These are phyloP conservation scores for Hepsetus odoe DNA, from an alignment of 2,113 vertebrate species.

Conservation along the genomic window DNA sequence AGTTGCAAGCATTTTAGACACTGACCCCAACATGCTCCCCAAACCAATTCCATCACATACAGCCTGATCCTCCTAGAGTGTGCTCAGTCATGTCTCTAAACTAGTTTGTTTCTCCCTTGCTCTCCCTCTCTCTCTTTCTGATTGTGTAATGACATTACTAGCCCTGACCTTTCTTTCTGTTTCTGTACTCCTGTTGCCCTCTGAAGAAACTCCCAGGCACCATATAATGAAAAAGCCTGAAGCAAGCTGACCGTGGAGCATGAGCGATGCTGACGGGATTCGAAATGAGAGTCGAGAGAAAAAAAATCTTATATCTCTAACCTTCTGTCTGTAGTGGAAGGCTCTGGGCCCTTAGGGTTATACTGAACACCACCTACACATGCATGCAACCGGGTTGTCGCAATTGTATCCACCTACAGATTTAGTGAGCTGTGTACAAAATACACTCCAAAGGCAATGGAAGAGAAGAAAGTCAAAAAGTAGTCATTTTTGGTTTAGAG, in stretches of 20 bases:
- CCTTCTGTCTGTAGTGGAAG: constrained; percentile 18
- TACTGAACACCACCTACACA: constrained; percentile 9
- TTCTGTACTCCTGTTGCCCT: constrained; percentile 28
- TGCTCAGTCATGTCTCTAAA: constrained; percentile 38
- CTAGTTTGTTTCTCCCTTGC: constrained; percentile 21
- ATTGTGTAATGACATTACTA: constrained; percentile 56
- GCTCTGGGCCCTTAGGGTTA: neutral
- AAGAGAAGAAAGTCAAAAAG: neutral
- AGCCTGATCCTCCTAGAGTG: constrained; percentile 58
- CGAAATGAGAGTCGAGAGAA: constrained; percentile 35
- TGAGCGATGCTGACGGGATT: constrained; percentile 29
- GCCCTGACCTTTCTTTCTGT: constrained; percentile 56
- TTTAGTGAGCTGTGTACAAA: neutral
- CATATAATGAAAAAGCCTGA: constrained; percentile 49
- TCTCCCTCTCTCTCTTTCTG: neutral
- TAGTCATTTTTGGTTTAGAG: neutral
- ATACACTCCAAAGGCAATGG: neutral
- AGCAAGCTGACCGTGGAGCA: constrained; percentile 23
- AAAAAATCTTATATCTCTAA: constrained; percentile 35
- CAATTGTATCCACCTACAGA: neutral
- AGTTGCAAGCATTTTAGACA: constrained; percentile 60
- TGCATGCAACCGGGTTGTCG: neutral
- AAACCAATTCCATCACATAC: constrained; percentile 35
- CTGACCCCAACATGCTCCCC: constrained; percentile 41
- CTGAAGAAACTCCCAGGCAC: constrained; percentile 25